phyloP scores from a whole-genome alignment of 2,797 vertebrate genomes.

The Labroides dimidiatus region DNA sequence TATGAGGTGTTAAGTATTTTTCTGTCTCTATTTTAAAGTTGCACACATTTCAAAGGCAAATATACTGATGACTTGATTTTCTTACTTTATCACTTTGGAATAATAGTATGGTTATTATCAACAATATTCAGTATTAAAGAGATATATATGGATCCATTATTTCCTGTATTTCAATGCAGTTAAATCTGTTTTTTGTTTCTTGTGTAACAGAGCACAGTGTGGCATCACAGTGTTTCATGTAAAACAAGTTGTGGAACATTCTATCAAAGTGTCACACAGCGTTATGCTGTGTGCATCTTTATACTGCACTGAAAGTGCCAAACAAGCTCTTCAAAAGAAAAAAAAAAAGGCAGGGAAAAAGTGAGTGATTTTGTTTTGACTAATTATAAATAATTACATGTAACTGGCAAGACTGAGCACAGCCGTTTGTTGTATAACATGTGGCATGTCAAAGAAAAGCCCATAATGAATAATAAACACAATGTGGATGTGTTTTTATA shows the following conservation, averaged over 20 bases:
- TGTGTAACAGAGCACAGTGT: too few relatives aligned
- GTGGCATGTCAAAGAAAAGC: slow-evolving; percentile 31
- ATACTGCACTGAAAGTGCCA: slow-evolving; percentile 8
- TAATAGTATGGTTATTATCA: too few relatives aligned
- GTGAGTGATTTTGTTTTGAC: slow-evolving; percentile 32
- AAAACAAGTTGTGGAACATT: neutral
- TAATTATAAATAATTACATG: slow-evolving; percentile 23
- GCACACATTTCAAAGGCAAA: too few relatives aligned
- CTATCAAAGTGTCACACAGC: neutral
- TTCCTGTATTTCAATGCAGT: too few relatives aligned
- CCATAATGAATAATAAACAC: slow-evolving; percentile 31
- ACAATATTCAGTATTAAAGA: too few relatives aligned
- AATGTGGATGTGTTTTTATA: neutral
- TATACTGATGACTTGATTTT: too few relatives aligned
- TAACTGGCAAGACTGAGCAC: slow-evolving; percentile 14
- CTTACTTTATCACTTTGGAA: too few relatives aligned
- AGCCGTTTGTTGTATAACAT: slow-evolving; percentile 14
- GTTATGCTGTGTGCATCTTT: slow-evolving; percentile 8
- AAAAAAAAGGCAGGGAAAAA: neutral
- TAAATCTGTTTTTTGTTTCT: too few relatives aligned
- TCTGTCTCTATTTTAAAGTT: too few relatives aligned
- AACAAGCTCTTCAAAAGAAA: neutral
- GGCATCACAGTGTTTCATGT: too few relatives aligned
- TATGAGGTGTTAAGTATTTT: too few relatives aligned
- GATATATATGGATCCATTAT: too few relatives aligned